Percentiles rank a stretch among this genome's conserved stretches.
phyloP scores from a whole-genome alignment of 2,888 invertebrate genomes.

The Caenorhabditis zanzibari region DNA sequence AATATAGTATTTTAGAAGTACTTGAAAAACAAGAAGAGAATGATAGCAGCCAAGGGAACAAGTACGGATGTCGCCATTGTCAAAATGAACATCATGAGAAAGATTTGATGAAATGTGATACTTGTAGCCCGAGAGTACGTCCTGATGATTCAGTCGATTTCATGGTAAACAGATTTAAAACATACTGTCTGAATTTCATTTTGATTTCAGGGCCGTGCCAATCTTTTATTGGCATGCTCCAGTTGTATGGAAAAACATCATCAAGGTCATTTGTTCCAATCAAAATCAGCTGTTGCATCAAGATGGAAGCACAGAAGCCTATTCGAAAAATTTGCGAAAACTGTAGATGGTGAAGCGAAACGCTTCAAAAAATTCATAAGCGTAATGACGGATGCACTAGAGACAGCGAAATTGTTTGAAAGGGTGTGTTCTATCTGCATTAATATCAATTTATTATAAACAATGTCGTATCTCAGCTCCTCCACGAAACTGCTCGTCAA shows the following conservation, averaged over 20 bases:
- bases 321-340: constrained; percentile 1
- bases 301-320: constrained; percentile 14
- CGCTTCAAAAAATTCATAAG: background rate
- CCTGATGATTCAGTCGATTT: constrained; percentile 7
- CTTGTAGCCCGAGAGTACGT: background rate
- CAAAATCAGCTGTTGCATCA: background rate
- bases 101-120: background rate
- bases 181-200: background rate
- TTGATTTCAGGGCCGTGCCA: constrained; percentile 4
- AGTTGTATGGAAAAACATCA: constrained; percentile 1
- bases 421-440: background rate
- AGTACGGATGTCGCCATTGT: constrained; percentile 6
- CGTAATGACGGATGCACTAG: background rate
- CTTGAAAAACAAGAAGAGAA: constrained; percentile 20
- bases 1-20: background rate
- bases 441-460: background rate
- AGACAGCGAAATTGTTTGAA: background rate
- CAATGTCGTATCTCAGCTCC: background rate
- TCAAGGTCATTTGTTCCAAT: background rate
- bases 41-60: background rate
- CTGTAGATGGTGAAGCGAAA: background rate
- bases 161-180: background rate
- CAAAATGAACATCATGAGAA: constrained; percentile 10
- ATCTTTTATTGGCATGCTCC: background rate
- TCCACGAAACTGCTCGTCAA: constrained; percentile 32